Conservation (phyloP, 2,113 vertebrate species). For the Tragelaphus scriptus region DNA sequence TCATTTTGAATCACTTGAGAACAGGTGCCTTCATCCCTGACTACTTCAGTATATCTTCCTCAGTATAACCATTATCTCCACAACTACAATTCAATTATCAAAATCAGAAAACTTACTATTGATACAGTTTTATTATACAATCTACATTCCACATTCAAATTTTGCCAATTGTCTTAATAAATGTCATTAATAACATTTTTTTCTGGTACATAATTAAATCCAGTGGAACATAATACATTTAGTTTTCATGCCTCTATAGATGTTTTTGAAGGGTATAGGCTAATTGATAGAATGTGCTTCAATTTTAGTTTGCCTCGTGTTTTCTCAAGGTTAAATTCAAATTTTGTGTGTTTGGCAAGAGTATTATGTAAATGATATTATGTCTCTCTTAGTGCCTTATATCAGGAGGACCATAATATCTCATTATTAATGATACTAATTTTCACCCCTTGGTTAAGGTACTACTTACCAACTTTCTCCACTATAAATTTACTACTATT, state of each 20-base stretch:
- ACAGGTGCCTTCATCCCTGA: neutral
- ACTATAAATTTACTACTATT: neutral
- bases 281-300: neutral
- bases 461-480: neutral
- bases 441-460: neutral
- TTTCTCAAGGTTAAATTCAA: neutral
- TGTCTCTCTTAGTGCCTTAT: neutral
- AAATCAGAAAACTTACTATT: neutral
- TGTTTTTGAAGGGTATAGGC: neutral
- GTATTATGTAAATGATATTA: neutral
- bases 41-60: neutral
- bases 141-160: neutral
- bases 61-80: neutral
- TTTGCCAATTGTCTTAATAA: neutral
- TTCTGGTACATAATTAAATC: neutral
- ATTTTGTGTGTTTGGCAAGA: neutral
- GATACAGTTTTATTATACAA: neutral
- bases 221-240: neutral
- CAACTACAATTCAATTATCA: neutral
- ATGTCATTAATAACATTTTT: neutral
- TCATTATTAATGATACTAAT: neutral
- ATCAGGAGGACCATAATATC: neutral
- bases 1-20: neutral
- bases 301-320: neutral
- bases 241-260: neutral